Percentiles rank a stretch among this genome's conserved stretches.
Evolutionary conservation across 2,888 invertebrate genomes (phyloP).

Genomic region (Meiosimyza decipiens): DNA sequence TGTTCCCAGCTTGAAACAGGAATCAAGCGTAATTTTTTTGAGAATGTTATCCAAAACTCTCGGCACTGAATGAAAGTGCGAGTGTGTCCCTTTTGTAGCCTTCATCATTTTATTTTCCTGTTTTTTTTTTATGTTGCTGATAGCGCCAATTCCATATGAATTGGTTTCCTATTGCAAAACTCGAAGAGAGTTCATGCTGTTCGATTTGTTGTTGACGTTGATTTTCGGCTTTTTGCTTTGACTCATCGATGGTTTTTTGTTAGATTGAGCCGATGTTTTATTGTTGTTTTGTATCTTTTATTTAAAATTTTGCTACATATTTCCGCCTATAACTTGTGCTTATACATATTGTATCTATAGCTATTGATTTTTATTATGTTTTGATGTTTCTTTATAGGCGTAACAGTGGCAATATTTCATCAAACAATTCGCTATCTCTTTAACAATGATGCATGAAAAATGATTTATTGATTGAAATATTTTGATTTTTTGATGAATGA

Average conservation of each 20-base stretch:
- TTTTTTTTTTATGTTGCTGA: slow-evolving; percentile 4
- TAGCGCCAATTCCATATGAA: slow-evolving; percentile 9
- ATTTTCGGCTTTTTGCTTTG: not conserved
- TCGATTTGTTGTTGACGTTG: not conserved
- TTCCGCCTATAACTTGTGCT: slow-evolving; percentile 24
- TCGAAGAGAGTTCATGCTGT: not conserved
- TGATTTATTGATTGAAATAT: slow-evolving; percentile 27
- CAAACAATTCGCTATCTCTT: slow-evolving; percentile 2
- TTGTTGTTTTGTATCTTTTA: slow-evolving; percentile 21
- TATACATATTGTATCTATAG: not conserved
- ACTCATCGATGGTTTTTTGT: slow-evolving; percentile 2
- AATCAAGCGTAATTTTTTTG: not conserved
- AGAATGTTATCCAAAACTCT: not conserved
- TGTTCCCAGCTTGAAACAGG: not conserved
- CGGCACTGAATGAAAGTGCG: too few relatives aligned
- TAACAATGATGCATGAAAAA: slow-evolving; percentile 14
- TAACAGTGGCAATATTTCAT: slow-evolving; percentile 4
- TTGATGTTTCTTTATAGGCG: slow-evolving; percentile 10
- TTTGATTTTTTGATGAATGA: slow-evolving; percentile 9
- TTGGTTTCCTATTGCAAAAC: not conserved
- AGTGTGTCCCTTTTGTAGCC: not conserved
- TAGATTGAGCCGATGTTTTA: not conserved
- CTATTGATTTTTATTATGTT: not conserved
- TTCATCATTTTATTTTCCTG: not conserved
- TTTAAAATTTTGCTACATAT: slow-evolving; percentile 24